These are phyloP conservation scores for Taurulus bubalis DNA, from an alignment of 2,113 vertebrate genomes.

Conservation along the genomic window DNA sequence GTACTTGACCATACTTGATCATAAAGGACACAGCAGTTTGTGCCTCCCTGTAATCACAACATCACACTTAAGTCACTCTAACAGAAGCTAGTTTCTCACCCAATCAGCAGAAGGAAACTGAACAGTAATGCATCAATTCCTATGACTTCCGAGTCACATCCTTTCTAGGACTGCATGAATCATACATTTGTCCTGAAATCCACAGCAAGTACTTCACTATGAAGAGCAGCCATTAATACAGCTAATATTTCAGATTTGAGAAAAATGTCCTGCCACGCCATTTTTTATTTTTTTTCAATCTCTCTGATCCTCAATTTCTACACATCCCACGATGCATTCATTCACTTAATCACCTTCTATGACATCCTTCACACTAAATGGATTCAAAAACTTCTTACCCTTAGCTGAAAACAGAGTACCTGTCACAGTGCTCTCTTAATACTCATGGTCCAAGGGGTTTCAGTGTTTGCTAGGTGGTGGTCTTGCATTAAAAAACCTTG, in stretches of 20 bases:
- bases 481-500: constrained; percentile 67
- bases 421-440: constrained; percentile 42
- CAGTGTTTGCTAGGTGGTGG: constrained; percentile 51
- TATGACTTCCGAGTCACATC: constrained; percentile 36
- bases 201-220: constrained; percentile 17
- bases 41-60: constrained; percentile 35
- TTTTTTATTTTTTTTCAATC: constrained; percentile 29
- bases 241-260: constrained; percentile 45
- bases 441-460: constrained; percentile 41
- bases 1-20: constrained; percentile 23
- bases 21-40: constrained; percentile 33
- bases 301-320: constrained; percentile 3
- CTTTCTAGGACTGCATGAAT: constrained; percentile 26
- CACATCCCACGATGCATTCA: constrained; percentile 1
- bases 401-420: constrained; percentile 41
- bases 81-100: constrained; percentile 27
- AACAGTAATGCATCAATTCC: constrained; percentile 32
- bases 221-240: constrained; percentile 36
- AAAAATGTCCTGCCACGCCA: constrained; percentile 1
- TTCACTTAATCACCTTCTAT: constrained; percentile 23
- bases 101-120: constrained; percentile 43
- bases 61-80: constrained; percentile 46
- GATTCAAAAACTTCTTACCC: constrained; percentile 28
- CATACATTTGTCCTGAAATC: constrained; percentile 21
- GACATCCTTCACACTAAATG: constrained; percentile 35